Evolutionary conservation across 2,797 vertebrate species (phyloP).

Genomic region (Paramormyrops hopkinsi): DNA sequence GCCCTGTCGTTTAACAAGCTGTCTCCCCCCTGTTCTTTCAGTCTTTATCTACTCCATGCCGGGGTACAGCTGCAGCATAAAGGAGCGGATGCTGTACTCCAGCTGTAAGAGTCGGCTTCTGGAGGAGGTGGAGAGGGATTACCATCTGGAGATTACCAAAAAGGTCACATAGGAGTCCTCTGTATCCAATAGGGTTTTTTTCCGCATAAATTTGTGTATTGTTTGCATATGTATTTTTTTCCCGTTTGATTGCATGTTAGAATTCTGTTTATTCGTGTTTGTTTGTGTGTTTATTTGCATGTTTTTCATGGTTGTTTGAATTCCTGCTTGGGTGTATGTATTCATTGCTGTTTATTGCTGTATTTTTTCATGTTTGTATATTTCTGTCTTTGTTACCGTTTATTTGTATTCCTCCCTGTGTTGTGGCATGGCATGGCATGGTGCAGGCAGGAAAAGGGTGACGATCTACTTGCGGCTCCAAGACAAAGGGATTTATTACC

Average conservation of each 20-base stretch:
- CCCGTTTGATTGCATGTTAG: background rate
- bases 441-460: background rate
- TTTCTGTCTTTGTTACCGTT: background rate
- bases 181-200: background rate
- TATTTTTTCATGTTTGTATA: background rate
- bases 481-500: background rate
- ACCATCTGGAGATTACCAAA: constrained; percentile 85
- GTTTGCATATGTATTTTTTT: background rate
- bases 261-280: background rate
- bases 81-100: constrained; percentile 96
- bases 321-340: background rate
- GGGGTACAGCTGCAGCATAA: constrained; percentile 94
- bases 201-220: background rate
- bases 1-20: background rate
- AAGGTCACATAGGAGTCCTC: constrained; percentile 68
- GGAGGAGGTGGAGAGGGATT: constrained; percentile 87
- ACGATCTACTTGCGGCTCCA: background rate
- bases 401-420: background rate
- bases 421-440: background rate
- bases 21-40: constrained; percentile 41
- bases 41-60: constrained; percentile 99
- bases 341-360: background rate
- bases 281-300: background rate
- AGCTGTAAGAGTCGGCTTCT: constrained; percentile 96
- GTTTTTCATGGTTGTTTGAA: background rate